Evolutionary conservation across 2,888 invertebrate genomes (phyloP).

Genomic region (Hydroisotoma schaefferi): DNA sequence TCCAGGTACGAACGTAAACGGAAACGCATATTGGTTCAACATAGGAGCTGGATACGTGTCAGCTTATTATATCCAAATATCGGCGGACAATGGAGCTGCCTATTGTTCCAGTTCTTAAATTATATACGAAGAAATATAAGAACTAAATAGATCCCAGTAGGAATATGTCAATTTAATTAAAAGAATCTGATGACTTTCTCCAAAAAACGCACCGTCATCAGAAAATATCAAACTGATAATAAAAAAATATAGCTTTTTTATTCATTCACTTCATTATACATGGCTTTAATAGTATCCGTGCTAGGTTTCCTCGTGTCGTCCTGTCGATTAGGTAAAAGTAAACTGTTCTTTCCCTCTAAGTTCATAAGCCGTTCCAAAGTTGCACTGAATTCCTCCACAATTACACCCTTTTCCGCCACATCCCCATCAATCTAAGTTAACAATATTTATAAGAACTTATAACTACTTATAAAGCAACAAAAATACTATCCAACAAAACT

Average conservation of each 20-base stretch:
- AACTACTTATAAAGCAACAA: too few relatives aligned
- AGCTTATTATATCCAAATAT: conserved; percentile 29
- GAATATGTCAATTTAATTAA: too few relatives aligned
- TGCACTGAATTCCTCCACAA: conserved; percentile 43
- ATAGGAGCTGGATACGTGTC: conserved; percentile 30
- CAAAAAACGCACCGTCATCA: too few relatives aligned
- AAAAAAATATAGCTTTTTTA: not conserved
- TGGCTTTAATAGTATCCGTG: conserved; percentile 50
- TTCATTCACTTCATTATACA: conserved; percentile 55
- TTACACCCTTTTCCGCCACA: conserved; percentile 38
- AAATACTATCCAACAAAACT: too few relatives aligned
- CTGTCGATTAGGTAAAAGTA: not conserved
- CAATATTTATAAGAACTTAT: too few relatives aligned
- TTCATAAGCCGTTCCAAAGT: conserved; percentile 7
- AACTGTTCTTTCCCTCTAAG: conserved; percentile 5
- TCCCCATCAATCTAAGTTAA: conserved; percentile 46
- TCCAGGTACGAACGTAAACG: conserved; percentile 26
- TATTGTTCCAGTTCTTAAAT: too few relatives aligned
- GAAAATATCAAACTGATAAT: too few relatives aligned
- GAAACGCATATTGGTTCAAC: conserved; percentile 37
- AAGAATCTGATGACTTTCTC: too few relatives aligned
- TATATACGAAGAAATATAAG: too few relatives aligned
- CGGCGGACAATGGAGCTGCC: conserved; percentile 20
- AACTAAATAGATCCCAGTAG: too few relatives aligned
- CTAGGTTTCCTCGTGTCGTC: conserved; percentile 42